Conservation (phyloP, 1,140 invertebrate genomes). For the Drosophila mayri region DNA sequence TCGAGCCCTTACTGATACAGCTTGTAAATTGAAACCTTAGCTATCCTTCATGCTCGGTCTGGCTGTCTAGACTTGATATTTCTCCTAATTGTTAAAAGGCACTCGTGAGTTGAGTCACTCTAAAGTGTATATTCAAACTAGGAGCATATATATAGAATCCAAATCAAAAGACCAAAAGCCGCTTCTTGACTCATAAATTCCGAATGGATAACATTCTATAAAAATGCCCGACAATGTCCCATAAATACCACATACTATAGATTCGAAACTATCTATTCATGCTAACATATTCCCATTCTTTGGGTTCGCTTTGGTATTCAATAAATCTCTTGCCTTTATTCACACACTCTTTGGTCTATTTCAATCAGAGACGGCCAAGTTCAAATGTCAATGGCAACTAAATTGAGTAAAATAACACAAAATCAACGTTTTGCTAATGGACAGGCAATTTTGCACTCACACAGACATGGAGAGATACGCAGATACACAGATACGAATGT, state of each 20-base stretch:
- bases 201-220: conserved; percentile 10
- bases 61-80: conserved; percentile 34
- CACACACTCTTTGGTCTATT: conserved; percentile 50
- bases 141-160: neutral
- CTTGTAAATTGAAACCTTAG: conserved; percentile 25
- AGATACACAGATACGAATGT: conserved; percentile 47
- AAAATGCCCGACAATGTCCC: conserved; percentile 4
- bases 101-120: conserved; percentile 40
- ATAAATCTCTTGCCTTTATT: conserved; percentile 49
- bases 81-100: conserved; percentile 28
- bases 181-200: conserved; percentile 50
- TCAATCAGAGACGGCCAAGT: conserved; percentile 61
- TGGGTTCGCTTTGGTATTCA: conserved; percentile 23
- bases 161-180: conserved; percentile 33
- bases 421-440: conserved; percentile 63
- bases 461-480: neutral
- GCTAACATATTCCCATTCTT: conserved; percentile 13
- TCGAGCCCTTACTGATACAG: conserved; percentile 5
- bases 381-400: conserved; percentile 82
- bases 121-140: conserved; percentile 6
- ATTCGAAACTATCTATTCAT: conserved; percentile 41
- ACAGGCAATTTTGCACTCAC: conserved; percentile 62
- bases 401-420: conserved; percentile 61
- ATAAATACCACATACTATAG: conserved; percentile 20
- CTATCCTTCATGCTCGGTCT: conserved; percentile 21